Evolutionary conservation across 1,140 invertebrate species (phyloP), one percentile per base, ranked within the genome.

Genomic region (Aphelinus certus): DNA sequence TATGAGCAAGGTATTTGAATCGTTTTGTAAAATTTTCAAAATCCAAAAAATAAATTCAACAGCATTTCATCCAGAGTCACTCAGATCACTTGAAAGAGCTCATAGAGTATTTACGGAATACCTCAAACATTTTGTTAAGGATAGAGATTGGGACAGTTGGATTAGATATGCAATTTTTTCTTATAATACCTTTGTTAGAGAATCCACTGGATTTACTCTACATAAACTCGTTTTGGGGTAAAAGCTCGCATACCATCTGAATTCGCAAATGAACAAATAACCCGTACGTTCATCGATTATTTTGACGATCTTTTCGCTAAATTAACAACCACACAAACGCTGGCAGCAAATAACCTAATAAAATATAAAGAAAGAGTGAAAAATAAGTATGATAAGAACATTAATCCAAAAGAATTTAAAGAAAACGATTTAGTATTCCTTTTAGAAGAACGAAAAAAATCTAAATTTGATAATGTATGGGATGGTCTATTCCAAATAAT

Each of bases 121-220:
- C 46, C n/a, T n/a, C n/a, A 64, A 78, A 74, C 45, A 64, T 47
- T 64, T 26, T 49, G 71, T 56, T 48, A 71, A 6, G 2, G 51
- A 47, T 1, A 10, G 43, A n/a, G 77, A 86, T 76, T 89, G 87
- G 87, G 82, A 86, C 60, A 45, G 78, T 43, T 80, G 68, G 61
- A 46, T 86, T 1, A 75, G 67, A 7, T 80, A 74, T 61, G 77
- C 79, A 3, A 70, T 26, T 26, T 26, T 26, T 26, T 26, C 26
- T 26, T 26, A 26, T 26, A 26, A 26, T 26, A 26, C 26, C 68
- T 45, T 63, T 68, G 49, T 68, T 74, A 7, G 69, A 69, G 48
- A 78, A 76, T 49, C 76, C 70, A 26, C 26, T 26, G 26, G 26
- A 26, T 26, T 26, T 26, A 26, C 26, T 26, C 26, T 0, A 26